A percentile compares a stretch with the other conserved stretches of the same genome.
Conservation (phyloP, 2,888 invertebrate genomes). For the Dicycla oo region DNA sequence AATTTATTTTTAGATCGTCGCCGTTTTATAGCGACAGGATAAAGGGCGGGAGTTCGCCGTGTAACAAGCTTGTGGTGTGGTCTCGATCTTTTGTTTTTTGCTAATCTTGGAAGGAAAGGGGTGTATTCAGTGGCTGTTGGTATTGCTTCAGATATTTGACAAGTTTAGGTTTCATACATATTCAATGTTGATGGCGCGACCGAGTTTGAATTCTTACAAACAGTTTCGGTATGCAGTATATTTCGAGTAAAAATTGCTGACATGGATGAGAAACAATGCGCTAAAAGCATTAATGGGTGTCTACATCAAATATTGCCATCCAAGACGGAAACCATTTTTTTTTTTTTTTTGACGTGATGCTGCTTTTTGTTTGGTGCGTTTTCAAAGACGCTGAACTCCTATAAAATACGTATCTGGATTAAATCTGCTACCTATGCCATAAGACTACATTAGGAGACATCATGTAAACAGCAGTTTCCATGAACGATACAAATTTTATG, state of each 20-base stretch:
- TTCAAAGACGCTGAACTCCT: neutral
- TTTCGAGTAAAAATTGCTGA: neutral
- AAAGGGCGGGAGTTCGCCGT: constrained; percentile 60
- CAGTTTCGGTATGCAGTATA: neutral
- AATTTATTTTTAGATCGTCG: constrained; percentile 70
- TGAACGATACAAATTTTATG: constrained; percentile 43
- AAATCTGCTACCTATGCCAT: constrained; percentile 2
- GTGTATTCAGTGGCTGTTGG: constrained; percentile 16
- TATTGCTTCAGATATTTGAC: constrained; percentile 14
- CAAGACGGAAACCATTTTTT: neutral
- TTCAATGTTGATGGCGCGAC: neutral
- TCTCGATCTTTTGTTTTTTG: constrained; percentile 59
- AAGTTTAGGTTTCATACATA: constrained; percentile 1
- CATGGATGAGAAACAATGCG: neutral
- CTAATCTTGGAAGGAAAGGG: constrained; percentile 50
- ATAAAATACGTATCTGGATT: neutral
- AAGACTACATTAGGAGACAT: neutral
- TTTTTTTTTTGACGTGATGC: neutral
- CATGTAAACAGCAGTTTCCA: constrained; percentile 32
- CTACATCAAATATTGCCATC: neutral
- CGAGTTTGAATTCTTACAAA: neutral
- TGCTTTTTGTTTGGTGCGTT: neutral
- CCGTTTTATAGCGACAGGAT: constrained; percentile 63
- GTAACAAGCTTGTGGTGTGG: constrained; percentile 53
- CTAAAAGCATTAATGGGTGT: neutral